A percentile compares a stretch with the other conserved stretches of the same genome.
Conservation (phyloP, 2,888 invertebrate genomes). For the Tiliacea citrago region DNA sequence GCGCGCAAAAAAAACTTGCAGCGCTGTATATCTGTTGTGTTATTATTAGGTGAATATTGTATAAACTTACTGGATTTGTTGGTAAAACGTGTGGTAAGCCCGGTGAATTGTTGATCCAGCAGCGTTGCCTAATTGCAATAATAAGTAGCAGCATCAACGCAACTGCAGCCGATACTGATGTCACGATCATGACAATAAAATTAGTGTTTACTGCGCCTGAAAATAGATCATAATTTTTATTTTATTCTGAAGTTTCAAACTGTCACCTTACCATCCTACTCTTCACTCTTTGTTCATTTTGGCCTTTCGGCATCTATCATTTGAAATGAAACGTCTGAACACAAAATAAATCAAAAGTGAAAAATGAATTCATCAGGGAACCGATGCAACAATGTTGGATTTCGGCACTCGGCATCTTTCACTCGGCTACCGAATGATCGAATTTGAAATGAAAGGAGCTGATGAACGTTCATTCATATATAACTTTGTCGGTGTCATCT, state of each 20-base stretch:
- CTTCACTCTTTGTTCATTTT: background rate
- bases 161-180: constrained; percentile 24
- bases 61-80: constrained; percentile 7
- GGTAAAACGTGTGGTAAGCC: background rate
- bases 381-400: background rate
- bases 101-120: no score
- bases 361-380: background rate
- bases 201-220: constrained; percentile 6
- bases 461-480: background rate
- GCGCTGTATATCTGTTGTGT: no score
- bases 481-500: background rate
- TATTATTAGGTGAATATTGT: background rate
- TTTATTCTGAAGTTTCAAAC: background rate
- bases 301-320: background rate
- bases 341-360: background rate
- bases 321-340: background rate
- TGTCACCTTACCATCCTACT: background rate
- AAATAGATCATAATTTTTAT: background rate
- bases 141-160: background rate
- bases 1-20: no score
- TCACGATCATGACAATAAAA: constrained; percentile 6
- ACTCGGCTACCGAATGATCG: background rate
- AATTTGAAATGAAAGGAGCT: background rate
- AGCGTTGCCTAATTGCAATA: background rate
- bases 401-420: background rate